Base-by-base conservation (phyloP, 2,797 vertebrate species). In the Lateolabrax maculatus region DNA sequence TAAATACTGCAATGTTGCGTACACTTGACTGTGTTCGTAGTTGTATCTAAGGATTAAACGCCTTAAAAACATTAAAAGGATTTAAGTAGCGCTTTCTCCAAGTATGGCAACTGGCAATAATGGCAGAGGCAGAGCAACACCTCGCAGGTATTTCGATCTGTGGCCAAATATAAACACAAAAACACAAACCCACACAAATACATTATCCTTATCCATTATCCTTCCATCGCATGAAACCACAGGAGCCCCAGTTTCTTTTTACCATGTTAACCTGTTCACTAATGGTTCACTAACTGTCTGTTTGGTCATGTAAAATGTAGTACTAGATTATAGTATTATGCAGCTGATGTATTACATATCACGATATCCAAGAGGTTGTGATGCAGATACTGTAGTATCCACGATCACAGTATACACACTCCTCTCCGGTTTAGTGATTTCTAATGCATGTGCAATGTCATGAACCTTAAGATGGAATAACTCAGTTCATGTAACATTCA, bases 251-350 rank as follows among this genome's bases (percentile, higher is more conserved):
- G 19, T 19, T 61, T 56, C 7, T 48, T 34, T 23, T 19, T 18
- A 31, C 37, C 3, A 21, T n/a, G 27, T 75, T 70, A 41, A 75
- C 44, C 41, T 43, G 57, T 63, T 77, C 27, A 83, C 80, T 85
- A 83, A 88, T 65, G 21, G 51, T 52, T 68, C 8, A 43, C 74
- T 83, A 82, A 87, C 62, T 39, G 44, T 77, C 63, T 78, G 0
- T 72, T 48, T 64, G 23, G 19, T 77, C 16, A 49, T 75, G 29
- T 61, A 16, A 68, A 60, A n/a, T 74, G 6, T 52, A 46, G 39
- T 34, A 1, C 1, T 21, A 36, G 36, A 12, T 74, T 65, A 44
- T 53, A n/a, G 34, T 55, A 3, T 34, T 18, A 39, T 23, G 5
- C 16, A 53, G 34, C 39, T 36, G 3, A 63, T 62, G 41, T 48